Evolutionary conservation across 2,113 vertebrate species (phyloP), one percentile per base, ranked within the genome.

Genomic region (Leptocoma aspasia): DNA sequence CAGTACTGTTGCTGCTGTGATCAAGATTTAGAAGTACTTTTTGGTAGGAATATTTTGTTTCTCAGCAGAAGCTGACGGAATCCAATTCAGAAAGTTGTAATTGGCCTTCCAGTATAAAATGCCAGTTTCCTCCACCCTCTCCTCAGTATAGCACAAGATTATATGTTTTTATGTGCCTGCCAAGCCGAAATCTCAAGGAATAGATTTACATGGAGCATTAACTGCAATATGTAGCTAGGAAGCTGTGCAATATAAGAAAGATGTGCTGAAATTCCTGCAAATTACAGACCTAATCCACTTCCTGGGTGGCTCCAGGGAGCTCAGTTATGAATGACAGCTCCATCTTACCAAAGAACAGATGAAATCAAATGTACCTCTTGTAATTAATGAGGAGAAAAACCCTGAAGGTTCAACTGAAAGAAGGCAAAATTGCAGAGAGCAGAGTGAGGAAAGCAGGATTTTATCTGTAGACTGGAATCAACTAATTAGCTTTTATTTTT

Each of bases 401-500:
- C 39, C 47, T 68, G 59, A 89, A 94, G 60, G 63, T 64, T 94
- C 10, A 5, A n/a, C 39, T 42, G 61, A 78, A 80, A 82, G 42
- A 81, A 50, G 63, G 64, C 52, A 64, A 59, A 92, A 92, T 41
- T 79, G 56, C 33, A 69, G 45, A 47, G 17, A 71, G 26, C 39
- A n/a, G 84, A 68, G 31, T 35, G 27, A 66, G n/a, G 30, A 76
- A 84, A 44, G 17, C 18, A 66, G n/a, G 42, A 26, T 89, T 91
- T 71, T 71, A n/a, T 63, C 50, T 53, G 70, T 9, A 71, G 42
- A 57, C 47, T 68, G 27, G 33, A 41, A 49, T 12, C 17, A n/a
- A 87, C 57, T 82, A 91, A 94, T 90, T 89, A 91, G 35, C 61
- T 92, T 71, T 73, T 59, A 72, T 89, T 73, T 96, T 91, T 63